These are phyloP conservation scores for Rosalia funebris DNA, from an alignment of 2,888 invertebrate species.

Conservation along the genomic window DNA sequence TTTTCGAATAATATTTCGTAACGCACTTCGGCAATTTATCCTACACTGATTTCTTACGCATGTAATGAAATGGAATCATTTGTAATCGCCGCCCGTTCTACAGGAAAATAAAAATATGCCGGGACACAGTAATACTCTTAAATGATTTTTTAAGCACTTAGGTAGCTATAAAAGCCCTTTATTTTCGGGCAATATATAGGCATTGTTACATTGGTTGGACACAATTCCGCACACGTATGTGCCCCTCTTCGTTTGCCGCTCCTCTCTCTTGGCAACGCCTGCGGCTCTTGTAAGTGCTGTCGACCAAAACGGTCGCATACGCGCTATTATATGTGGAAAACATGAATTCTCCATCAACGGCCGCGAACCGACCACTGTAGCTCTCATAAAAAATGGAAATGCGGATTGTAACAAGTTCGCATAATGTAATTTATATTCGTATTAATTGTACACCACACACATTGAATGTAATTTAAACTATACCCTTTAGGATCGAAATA, in stretches of 20 bases:
- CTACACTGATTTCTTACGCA: no score
- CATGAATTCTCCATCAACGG: slow-evolving; percentile 56
- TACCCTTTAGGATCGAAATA: no score
- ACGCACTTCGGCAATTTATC: no score
- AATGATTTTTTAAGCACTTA: slow-evolving; percentile 45
- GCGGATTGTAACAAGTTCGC: slow-evolving; percentile 44
- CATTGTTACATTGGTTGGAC: slow-evolving; percentile 43
- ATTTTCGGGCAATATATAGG: slow-evolving; percentile 42
- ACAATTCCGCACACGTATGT: slow-evolving; percentile 45
- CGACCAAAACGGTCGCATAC: slow-evolving; percentile 51
- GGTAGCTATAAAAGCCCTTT: slow-evolving; percentile 40
- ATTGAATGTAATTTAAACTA: slow-evolving; percentile 3
- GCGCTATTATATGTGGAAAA: slow-evolving; percentile 53
- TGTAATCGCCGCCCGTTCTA: slow-evolving; percentile 8
- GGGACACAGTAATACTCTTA: slow-evolving; percentile 38
- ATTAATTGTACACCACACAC: slow-evolving; percentile 34
- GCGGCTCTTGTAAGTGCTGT: slow-evolving; percentile 46
- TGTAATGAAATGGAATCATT: no score
- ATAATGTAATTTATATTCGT: slow-evolving; percentile 47
- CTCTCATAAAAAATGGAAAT: slow-evolving; percentile 44
- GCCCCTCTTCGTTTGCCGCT: slow-evolving; percentile 20
- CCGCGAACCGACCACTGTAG: slow-evolving; percentile 34
- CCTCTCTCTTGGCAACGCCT: slow-evolving; percentile 16
- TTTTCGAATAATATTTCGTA: no score
- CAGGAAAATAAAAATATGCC: slow-evolving; percentile 6